Evolutionary conservation across 2,797 vertebrate species (phyloP), one percentile per base, ranked within the genome.

Genomic region (Mallotus villosus): DNA sequence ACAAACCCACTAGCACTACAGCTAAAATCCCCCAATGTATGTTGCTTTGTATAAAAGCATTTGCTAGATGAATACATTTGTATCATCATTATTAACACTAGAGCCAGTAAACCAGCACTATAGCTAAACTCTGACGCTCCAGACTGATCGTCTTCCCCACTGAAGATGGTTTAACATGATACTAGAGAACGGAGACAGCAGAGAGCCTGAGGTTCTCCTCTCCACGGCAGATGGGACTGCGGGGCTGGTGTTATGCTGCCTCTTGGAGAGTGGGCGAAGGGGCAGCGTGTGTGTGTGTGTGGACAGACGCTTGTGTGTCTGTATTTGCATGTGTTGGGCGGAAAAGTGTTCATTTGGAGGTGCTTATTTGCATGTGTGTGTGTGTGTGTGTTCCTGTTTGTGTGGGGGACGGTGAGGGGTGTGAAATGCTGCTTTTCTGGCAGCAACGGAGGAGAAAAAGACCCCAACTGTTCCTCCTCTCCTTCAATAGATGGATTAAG

Each of bases 401-500:
- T 25, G 58, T 60, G 24, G 11, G 22, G 9, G 58, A 2, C 19
- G 3, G 21, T 60, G 58, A 4, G 22, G 9, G 58, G 51, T 25
- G 58, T 60, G 58, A 55, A 55, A 55, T 60, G 58, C 58, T 60
- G 58, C 76, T 84, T 81, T 78, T 72, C 78, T 76, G 81, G 46
- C 53, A 62, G 69, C 37, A 61, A 73, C 7, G 5, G 24, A 83
- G 79, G 72, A 70, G 64, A 74, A 74, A 81, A 78, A 72, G 76
- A 55, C 81, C 67, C 80, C 69, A 68, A 90, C 79, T 76, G 82
- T 78, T 86, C 74, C 79, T 84, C 82, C 80, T 85, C 82, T 59
- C 21, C 65, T 81, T 89, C 84, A 90, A 91, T 89, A 70, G 85
- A 85, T 32, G 86, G 89, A 90, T 90, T 88, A 90, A 81, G 86